Evolutionary conservation across 2,113 vertebrate genomes (phyloP), one percentile per base, ranked within the genome.

Genomic region (Agapornis roseicollis): DNA sequence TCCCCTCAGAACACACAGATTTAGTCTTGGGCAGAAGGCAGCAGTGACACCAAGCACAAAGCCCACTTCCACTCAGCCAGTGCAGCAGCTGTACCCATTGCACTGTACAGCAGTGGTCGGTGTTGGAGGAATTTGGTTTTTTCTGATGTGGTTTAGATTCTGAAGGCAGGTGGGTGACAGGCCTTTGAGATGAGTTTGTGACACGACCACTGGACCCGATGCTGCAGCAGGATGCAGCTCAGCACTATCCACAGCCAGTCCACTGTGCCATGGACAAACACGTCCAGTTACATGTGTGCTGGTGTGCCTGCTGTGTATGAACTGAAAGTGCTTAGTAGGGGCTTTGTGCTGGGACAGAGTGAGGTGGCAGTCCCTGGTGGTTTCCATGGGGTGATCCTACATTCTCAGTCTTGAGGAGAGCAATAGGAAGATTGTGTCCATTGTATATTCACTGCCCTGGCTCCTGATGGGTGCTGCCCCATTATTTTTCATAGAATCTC

Each of bases 61-160:
- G 53, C 39, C 7, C 2, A 2, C 1, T 29, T 60, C 37, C 11
- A 7, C 10, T 46, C 65, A 28, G 53, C 6, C 4, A 6, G n/a
- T 1, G 24, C 14, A 47, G 35, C 61, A 29, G 49, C 37, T 1
- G 3, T 10, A 13, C 41, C 58, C 18, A 0, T 9, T 22, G n/a
- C 4, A 0, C 11, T 9, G 2, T 9, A 6, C 31, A 7, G 2
- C 6, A 6, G 10, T 1, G 6, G 37, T 15, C 2, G 2, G 39
- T 46, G 60, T 39, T 23, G 16, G 58, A 15, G 76, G 5, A 16
- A 37, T 39, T 27, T 12, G 22, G 14, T 29, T 42, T 65, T 65
- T 24, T 52, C 63, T 2, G 0, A 15, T 50, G 58, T 11, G 20
- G 35, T 53, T 39, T 10, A 13, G 11, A 31, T 35, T 56, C 35